Evolutionary conservation across 2,888 invertebrate species (phyloP).

Genomic region (Eilema caniola): DNA sequence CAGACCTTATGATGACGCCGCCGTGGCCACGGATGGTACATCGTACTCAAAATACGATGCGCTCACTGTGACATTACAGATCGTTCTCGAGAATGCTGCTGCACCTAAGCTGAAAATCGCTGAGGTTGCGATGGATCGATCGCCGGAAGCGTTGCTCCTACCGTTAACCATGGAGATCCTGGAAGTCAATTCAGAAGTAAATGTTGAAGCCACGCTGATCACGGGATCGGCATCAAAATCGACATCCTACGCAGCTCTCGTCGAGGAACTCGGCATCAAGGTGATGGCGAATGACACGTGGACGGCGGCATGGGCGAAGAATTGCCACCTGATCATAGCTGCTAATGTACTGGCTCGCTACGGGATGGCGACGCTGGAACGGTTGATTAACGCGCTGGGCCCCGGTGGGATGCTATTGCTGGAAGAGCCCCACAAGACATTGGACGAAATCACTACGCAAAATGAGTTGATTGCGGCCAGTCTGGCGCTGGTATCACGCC

Average conservation of each 20-base stretch:
- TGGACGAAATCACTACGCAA: constrained; percentile 73
- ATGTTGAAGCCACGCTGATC: constrained; percentile 85
- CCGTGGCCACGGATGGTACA: constrained; percentile 83
- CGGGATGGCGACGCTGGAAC: constrained; percentile 81
- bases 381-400: constrained; percentile 88
- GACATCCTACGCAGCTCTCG: constrained; percentile 83
- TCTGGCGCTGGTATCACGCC: constrained; percentile 76
- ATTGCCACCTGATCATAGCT: constrained; percentile 89
- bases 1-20: constrained; percentile 89
- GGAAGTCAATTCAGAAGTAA: constrained; percentile 91
- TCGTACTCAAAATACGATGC: constrained; percentile 89
- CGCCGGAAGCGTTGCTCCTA: constrained; percentile 89
- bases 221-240: constrained; percentile 80
- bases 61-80: constrained; percentile 89
- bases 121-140: constrained; percentile 89
- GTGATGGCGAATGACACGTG: constrained; percentile 87
- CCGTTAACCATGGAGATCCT: constrained; percentile 88
- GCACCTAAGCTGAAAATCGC: constrained; percentile 90
- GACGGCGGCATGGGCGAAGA: constrained; percentile 87
- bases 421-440: constrained; percentile 88
- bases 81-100: constrained; percentile 92
- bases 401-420: constrained; percentile 91
- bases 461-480: constrained; percentile 66
- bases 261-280: constrained; percentile 89
- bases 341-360: constrained; percentile 89